Evolutionary conservation across 1,140 invertebrate species (phyloP).

Genomic region (Neelides sp.): DNA sequence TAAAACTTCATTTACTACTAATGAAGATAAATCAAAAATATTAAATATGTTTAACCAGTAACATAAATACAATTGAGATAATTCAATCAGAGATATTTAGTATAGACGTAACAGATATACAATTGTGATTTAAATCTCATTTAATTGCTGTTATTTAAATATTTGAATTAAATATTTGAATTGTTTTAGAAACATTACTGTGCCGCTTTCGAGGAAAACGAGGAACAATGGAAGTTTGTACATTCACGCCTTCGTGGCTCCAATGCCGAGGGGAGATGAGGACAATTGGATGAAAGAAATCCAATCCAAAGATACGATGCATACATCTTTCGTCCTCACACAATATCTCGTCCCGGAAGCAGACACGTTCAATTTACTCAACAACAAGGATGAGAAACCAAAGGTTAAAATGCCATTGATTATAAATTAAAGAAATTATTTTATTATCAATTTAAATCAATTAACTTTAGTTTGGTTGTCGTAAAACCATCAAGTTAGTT

Average conservation of each 20-base stretch:
- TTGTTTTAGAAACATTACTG: slow-evolving; percentile 40
- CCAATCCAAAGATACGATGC: slow-evolving; percentile 41
- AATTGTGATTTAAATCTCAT: not conserved
- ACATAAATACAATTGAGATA: slow-evolving; percentile 11
- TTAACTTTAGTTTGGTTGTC: not conserved
- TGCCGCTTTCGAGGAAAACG: slow-evolving; percentile 55
- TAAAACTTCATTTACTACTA: slow-evolving; percentile 18
- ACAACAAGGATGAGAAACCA: slow-evolving; percentile 34
- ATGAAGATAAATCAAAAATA: slow-evolving; percentile 5
- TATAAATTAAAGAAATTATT: slow-evolving; percentile 5
- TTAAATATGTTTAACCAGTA: not conserved
- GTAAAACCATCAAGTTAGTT: not conserved
- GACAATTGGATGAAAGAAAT: slow-evolving; percentile 33
- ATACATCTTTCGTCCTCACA: slow-evolving; percentile 49
- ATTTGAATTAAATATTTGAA: slow-evolving; percentile 3
- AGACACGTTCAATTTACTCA: slow-evolving; percentile 55
- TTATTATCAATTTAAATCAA: not conserved
- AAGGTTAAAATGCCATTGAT: slow-evolving; percentile 24
- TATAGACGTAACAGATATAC: slow-evolving; percentile 7
- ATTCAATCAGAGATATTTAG: slow-evolving; percentile 7
- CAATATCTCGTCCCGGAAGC: slow-evolving; percentile 57
- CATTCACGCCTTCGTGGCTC: slow-evolving; percentile 48
- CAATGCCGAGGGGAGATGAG: slow-evolving; percentile 39
- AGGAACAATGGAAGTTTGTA: slow-evolving; percentile 62
- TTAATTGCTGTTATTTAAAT: slow-evolving; percentile 5